Percentiles rank a stretch among this genome's conserved stretches.
Evolutionary conservation across 2,797 vertebrate genomes (phyloP).

Genomic region (Schizothorax lantsangensis): DNA sequence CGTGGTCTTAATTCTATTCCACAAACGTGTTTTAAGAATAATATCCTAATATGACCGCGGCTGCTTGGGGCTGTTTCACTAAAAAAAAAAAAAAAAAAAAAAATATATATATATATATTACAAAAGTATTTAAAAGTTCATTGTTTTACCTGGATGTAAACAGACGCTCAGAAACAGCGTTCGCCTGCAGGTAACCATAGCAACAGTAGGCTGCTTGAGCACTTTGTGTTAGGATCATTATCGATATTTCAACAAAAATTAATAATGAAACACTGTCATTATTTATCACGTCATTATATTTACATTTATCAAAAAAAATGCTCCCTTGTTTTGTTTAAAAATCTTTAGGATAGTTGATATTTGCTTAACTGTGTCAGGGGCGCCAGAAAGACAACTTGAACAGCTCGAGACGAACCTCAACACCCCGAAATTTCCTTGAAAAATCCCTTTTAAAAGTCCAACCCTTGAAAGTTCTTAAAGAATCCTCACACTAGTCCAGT

Average conservation of each 20-base stretch:
- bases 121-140: neutral
- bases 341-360: neutral
- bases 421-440: neutral
- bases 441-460: neutral
- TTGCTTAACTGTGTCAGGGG: neutral
- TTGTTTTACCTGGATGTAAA: constrained; percentile 4
- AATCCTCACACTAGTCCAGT: neutral
- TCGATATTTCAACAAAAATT: neutral
- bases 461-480: neutral
- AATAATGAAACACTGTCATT: neutral
- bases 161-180: neutral
- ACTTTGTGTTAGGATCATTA: neutral
- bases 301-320: neutral
- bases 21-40: neutral
- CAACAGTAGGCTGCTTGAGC: neutral
- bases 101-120: neutral
- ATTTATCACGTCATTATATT: neutral
- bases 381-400: neutral
- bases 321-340: neutral
- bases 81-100: neutral
- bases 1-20: neutral
- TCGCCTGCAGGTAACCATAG: constrained; percentile 20
- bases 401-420: neutral
- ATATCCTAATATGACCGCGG: too few relatives aligned
- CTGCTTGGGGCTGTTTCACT: neutral